phyloP scores from a whole-genome alignment of 2,113 vertebrate species.

The Emydocephalus ijimae region DNA sequence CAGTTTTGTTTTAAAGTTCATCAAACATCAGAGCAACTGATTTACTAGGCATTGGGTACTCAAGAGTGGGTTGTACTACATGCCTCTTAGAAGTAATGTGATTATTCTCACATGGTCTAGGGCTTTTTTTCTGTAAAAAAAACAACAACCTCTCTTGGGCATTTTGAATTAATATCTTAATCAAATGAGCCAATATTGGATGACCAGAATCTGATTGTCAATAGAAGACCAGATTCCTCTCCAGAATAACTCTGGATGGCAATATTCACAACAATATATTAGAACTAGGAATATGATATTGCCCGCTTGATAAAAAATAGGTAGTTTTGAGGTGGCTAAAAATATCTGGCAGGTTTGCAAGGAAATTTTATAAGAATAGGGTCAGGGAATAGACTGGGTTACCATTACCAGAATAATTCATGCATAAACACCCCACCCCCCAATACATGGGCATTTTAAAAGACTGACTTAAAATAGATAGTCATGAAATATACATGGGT shows the following conservation, averaged over 20 bases:
- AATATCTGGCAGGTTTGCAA: not conserved
- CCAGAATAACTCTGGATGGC: not conserved
- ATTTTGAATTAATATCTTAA: not conserved
- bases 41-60: not conserved
- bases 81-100: not conserved
- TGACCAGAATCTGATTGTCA: not conserved
- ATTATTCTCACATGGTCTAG: not conserved
- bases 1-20: not conserved
- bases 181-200: not conserved
- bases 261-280: not conserved
- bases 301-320: not conserved
- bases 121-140: not conserved
- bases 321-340: not conserved
- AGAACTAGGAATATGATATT: not conserved
- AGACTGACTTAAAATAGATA: not conserved
- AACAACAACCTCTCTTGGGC: not conserved
- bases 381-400: not conserved
- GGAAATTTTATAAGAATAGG: not conserved
- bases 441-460: not conserved
- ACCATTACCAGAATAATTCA: not conserved
- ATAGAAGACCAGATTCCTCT: not conserved
- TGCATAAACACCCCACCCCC: not conserved
- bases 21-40: not conserved
- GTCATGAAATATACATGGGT: not conserved
- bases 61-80: not conserved